Percentiles rank a stretch among this genome's conserved stretches.
phyloP scores from a whole-genome alignment of 2,888 invertebrate species.

The Melanophora roralis region DNA sequence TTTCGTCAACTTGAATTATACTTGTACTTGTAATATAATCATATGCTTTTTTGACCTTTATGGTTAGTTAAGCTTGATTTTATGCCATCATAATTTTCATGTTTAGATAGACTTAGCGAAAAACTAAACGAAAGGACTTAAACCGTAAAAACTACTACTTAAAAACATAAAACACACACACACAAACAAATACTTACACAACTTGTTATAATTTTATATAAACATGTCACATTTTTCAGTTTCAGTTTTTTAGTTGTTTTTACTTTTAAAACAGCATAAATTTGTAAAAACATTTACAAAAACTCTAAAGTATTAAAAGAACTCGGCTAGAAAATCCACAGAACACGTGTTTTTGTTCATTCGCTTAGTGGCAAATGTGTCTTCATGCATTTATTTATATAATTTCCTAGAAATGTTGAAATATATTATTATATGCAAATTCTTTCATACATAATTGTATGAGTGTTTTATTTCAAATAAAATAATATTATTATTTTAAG shows the following conservation, averaged over 20 bases:
- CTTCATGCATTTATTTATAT: no score
- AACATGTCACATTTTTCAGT: neutral
- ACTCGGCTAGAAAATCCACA: slow-evolving; percentile 20
- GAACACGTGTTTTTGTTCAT: slow-evolving; percentile 6
- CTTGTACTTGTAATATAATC: slow-evolving; percentile 53
- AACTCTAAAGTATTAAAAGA: neutral
- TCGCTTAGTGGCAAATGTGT: no score
- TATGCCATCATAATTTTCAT: slow-evolving; percentile 51
- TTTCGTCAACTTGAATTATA: slow-evolving; percentile 43
- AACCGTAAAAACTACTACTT: neutral
- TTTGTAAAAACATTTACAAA: slow-evolving; percentile 2
- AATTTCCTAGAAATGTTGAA: neutral
- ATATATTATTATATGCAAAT: neutral
- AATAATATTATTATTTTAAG: neutral
- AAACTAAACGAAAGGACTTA: neutral
- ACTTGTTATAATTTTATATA: neutral
- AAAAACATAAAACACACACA: neutral
- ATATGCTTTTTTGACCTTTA: slow-evolving; percentile 59
- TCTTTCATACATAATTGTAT: neutral
- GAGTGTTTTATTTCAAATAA: neutral
- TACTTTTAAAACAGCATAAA: slow-evolving; percentile 20
- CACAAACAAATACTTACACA: neutral
- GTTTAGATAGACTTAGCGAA: neutral
- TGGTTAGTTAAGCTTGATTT: slow-evolving; percentile 60
- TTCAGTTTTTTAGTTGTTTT: neutral